Evolutionary conservation across 2,888 invertebrate genomes (phyloP), one percentile per base, ranked within the genome.

Genomic region (Biston betularia): DNA sequence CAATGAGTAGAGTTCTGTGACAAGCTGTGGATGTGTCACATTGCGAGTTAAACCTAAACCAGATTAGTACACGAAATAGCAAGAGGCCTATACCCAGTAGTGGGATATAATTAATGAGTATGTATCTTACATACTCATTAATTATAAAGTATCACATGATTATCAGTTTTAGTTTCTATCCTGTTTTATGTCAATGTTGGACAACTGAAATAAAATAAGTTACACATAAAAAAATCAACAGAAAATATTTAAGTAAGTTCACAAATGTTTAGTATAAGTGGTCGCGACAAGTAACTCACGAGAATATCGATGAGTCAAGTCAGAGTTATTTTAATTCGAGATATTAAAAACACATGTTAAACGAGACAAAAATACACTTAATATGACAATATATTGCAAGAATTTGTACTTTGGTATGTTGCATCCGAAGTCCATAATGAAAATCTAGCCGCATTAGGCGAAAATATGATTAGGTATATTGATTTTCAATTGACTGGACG

Each of bases 261-360:
- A 55, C 63, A 14, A 59, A 50, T 58, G 49, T 68, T 54, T 63
- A 52, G 24, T 35, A 40, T 38, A 54, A 63, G 44, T 49, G 7
- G 52, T 55, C 50, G 62, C 55, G 65, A 54, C 59, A 56, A 65
- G 49, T 44, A 44, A 46, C 38, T 48, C 38, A 24, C 59, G 34
- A 12, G 50, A 35, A 65, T 63, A 63, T 42, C 50, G 61, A 65
- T 71, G 70, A 71, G 49, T 73, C 68, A 70, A 68, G 53, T 24
- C 49, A n/a, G 35, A 56, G 52, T 49, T 64, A 66, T 67, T 63
- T 49, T 15, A 42, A 42, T n/a, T 58, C 49, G 53, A 65, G 42
- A 64, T 57, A 46, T 64, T 11, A 49, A 38, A 52, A 61, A 70
- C 68, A 73, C 50, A 33, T 70, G 71, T 69, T 50, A 48, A 24